phyloP scores from a whole-genome alignment of 2,888 invertebrate species.

The Cyclophora albipunctata region DNA sequence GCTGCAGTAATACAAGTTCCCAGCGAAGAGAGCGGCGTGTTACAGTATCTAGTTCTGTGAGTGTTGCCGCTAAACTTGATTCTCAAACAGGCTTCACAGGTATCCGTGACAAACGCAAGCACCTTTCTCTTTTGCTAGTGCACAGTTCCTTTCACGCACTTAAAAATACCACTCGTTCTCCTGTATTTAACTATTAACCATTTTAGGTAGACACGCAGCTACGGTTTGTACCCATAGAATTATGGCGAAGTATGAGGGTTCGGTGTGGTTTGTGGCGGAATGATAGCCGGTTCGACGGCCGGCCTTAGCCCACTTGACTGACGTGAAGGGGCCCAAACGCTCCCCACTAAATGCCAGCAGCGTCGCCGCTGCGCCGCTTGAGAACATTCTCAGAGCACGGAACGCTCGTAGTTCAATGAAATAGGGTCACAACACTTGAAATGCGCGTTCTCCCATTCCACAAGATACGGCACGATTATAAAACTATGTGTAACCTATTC shows the following conservation, averaged over 20 bases:
- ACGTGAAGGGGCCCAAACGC: constrained; percentile 60
- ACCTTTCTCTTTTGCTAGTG: constrained; percentile 57
- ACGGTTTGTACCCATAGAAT: constrained; percentile 11
- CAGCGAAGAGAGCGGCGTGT: too few species aligned
- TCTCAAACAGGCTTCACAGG: constrained; percentile 28
- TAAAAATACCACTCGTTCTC: constrained; percentile 35
- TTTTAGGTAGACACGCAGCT: constrained; percentile 23
- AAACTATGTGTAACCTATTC: constrained; percentile 17
- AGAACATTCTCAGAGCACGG: constrained; percentile 40
- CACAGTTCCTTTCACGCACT: constrained; percentile 49
- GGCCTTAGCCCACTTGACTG: constrained; percentile 70
- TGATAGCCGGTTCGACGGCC: constrained; percentile 51
- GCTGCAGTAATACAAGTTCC: too few species aligned
- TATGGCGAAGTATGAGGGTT: constrained; percentile 28
- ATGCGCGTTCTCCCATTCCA: constrained; percentile 17
- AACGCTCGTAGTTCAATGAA: constrained; percentile 38
- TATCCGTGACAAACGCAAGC: constrained; percentile 25
- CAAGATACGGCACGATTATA: constrained; percentile 24
- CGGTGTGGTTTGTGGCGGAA: constrained; percentile 31
- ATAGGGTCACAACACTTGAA: constrained; percentile 39
- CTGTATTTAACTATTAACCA: constrained; percentile 22
- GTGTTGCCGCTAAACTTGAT: constrained; percentile 29
- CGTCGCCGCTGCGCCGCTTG: constrained; percentile 16
- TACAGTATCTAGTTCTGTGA: constrained; percentile 1
- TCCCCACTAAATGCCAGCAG: constrained; percentile 39